phyloP scores from a whole-genome alignment of 2,113 vertebrate genomes.

The Paramisgurnus dabryanus region DNA sequence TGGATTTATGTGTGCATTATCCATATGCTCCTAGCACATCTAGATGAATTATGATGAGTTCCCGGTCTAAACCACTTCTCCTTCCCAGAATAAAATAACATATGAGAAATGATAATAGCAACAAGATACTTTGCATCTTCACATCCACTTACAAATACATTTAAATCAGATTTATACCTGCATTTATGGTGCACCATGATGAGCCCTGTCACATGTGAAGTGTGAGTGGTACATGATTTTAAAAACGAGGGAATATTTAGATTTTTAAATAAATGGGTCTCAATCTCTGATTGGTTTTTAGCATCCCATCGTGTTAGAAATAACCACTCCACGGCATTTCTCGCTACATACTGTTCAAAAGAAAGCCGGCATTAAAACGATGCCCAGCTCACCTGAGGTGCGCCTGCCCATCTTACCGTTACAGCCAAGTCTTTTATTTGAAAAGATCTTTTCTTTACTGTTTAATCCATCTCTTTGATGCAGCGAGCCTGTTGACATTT shows the following conservation, averaged over 20 bases:
- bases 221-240: slow-evolving; percentile 37
- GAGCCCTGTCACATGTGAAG: not conserved
- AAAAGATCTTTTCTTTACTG: slow-evolving; percentile 42
- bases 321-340: slow-evolving; percentile 32
- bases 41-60: slow-evolving; percentile 1
- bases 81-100: not conserved
- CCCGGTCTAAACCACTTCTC: not conserved
- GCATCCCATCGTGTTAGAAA: slow-evolving; percentile 51
- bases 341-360: slow-evolving; percentile 30
- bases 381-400: slow-evolving; percentile 49
- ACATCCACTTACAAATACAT: slow-evolving; percentile 2
- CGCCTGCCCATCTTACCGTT: not conserved
- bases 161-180: not conserved
- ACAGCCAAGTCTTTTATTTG: slow-evolving; percentile 22
- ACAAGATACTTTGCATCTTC: not conserved
- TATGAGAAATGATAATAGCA: slow-evolving; percentile 5
- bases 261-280: slow-evolving; percentile 1
- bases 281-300: slow-evolving; percentile 45
- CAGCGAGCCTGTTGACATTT: slow-evolving; percentile 31
- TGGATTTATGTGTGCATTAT: not conserved
- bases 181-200: not conserved
- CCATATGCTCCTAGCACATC: not conserved
- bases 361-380: slow-evolving; percentile 58
- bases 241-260: slow-evolving; percentile 27
- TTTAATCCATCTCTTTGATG: slow-evolving; percentile 13